Evolutionary conservation across 92 coral and sea anemone species (phyloP).

Genomic region (Actinernus sp.): DNA sequence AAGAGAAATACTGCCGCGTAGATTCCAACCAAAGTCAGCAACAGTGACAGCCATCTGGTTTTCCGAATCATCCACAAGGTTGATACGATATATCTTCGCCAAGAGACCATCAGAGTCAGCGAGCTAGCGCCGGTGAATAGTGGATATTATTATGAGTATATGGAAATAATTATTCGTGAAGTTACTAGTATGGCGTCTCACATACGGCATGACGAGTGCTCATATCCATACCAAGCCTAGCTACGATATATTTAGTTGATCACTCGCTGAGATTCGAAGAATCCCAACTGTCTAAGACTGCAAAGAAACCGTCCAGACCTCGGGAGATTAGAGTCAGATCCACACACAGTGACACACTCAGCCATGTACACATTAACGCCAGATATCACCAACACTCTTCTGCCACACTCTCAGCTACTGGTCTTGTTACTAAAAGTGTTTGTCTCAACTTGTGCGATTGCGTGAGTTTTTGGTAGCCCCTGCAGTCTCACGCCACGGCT

Average conservation of each 20-base stretch:
- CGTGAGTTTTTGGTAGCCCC: neutral
- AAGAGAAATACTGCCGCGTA: constrained; percentile 3
- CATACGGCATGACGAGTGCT: constrained; percentile 22
- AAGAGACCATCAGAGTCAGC: constrained; percentile 19
- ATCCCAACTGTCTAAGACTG: constrained; percentile 13
- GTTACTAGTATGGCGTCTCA: neutral
- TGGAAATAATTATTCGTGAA: too few species aligned
- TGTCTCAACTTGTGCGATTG: constrained; percentile 1
- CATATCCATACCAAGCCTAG: constrained; percentile 6
- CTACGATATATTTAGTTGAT: too few species aligned
- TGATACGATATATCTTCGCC: constrained; percentile 25
- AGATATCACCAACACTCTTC: neutral
- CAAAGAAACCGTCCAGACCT: constrained; percentile 1
- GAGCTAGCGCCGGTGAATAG: neutral
- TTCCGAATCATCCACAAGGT: constrained; percentile 37
- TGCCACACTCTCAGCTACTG: neutral
- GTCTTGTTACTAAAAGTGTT: too few species aligned
- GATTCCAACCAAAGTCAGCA: neutral
- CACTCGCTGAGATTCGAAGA: constrained; percentile 17
- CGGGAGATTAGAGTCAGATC: constrained; percentile 1
- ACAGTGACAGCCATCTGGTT: constrained; percentile 17
- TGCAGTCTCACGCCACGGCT: constrained; percentile 1
- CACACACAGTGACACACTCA: neutral
- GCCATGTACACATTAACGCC: constrained; percentile 7
- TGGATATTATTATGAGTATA: too few species aligned